phyloP scores from a whole-genome alignment of 2,888 invertebrate species.

The Caradrina kadenii region DNA sequence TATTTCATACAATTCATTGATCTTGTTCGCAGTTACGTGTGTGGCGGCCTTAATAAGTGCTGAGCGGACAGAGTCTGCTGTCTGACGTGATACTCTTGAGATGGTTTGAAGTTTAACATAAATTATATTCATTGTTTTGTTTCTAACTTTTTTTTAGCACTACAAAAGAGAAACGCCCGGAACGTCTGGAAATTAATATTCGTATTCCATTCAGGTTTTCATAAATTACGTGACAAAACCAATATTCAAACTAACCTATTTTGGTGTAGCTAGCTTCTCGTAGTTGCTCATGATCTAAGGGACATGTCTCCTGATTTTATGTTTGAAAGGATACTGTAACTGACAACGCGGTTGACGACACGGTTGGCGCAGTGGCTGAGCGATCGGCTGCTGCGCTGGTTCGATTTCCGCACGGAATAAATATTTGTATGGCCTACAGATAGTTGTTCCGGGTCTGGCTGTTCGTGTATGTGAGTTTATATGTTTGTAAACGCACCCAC shows the following conservation, averaged over 20 bases:
- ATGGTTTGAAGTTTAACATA: constrained; percentile 4
- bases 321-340: background rate
- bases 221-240: background rate
- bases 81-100: constrained; percentile 11
- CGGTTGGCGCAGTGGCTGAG: no score
- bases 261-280: background rate
- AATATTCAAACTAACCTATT: background rate
- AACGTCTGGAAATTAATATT: background rate
- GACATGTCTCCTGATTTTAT: no score
- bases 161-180: background rate
- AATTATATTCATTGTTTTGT: background rate
- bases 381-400: no score
- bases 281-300: no score
- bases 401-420: no score
- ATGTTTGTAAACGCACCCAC: no score
- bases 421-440: no score
- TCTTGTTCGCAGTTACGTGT: background rate
- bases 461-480: no score
- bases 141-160: background rate
- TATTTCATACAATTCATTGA: background rate
- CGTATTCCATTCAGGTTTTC: background rate
- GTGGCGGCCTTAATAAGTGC: constrained; percentile 16
- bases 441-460: no score
- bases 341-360: no score
- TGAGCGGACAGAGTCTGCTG: constrained; percentile 1